Conservation (phyloP, 2,797 vertebrate genomes). For the Amblyopsis hoosieri region DNA sequence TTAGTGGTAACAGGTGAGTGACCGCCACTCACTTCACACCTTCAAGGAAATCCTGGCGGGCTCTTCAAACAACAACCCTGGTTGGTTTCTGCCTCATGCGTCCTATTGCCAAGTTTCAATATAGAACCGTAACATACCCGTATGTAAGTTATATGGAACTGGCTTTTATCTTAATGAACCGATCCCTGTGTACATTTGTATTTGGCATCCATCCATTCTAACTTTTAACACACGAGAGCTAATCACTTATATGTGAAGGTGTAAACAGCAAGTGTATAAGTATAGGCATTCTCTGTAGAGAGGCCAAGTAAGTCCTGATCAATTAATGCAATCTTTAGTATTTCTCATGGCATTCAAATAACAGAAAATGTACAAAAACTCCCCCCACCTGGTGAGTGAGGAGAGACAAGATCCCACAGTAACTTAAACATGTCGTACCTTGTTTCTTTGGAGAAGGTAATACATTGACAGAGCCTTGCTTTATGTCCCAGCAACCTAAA, state of each 20-base stretch:
- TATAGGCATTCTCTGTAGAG: constrained; percentile 41
- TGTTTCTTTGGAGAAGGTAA: constrained; percentile 66
- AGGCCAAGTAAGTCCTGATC: constrained; percentile 63
- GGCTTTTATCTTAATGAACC: no score
- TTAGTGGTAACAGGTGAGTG: background rate
- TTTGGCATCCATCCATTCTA: constrained; percentile 32
- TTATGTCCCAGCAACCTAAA: constrained; percentile 53
- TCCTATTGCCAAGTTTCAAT: background rate
- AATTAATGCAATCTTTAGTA: constrained; percentile 51
- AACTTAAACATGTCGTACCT: constrained; percentile 53
- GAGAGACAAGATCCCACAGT: constrained; percentile 63
- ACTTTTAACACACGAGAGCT: constrained; percentile 41
- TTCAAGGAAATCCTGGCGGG: background rate
- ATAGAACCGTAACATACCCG: no score
- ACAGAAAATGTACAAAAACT: constrained; percentile 5
- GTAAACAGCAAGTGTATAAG: constrained; percentile 34
- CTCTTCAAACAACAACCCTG: background rate
- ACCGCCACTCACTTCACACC: constrained; percentile 3
- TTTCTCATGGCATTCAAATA: constrained; percentile 61
- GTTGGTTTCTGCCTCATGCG: background rate
- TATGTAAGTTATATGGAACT: no score
- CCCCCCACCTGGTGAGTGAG: constrained; percentile 65
- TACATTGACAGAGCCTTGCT: constrained; percentile 56
- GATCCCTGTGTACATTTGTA: constrained; percentile 1
- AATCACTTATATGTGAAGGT: constrained; percentile 25